Conservation (phyloP, 37 sponge, comb jelly and placozoan genomes). For the Lycopodina hypogea region DNA sequence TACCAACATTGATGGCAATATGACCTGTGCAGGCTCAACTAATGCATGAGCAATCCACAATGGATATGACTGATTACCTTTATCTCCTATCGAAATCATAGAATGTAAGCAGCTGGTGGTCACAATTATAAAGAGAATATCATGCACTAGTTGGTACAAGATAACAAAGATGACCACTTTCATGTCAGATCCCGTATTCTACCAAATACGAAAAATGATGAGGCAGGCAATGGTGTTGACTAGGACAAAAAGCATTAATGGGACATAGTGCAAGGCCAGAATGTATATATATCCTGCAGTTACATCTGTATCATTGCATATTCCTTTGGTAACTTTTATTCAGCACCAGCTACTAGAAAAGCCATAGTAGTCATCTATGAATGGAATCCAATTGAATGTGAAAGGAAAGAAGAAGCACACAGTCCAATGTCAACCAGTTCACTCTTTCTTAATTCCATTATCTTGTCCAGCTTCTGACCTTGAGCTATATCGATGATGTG, state of each 20-base stretch:
- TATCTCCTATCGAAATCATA: background rate
- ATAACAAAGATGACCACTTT: background rate
- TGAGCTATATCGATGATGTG: too few relatives aligned
- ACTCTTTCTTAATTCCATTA: background rate
- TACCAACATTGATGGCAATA: background rate
- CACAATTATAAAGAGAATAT: background rate
- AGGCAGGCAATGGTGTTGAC: background rate
- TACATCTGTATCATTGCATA: too few relatives aligned
- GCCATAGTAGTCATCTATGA: background rate
- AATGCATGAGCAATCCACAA: constrained; percentile 15
- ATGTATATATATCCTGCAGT: background rate
- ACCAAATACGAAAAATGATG: background rate
- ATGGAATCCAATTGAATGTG: background rate
- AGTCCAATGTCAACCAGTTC: background rate
- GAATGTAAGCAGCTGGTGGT: background rate
- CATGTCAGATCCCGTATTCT: background rate
- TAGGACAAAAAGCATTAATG: background rate
- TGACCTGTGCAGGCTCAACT: background rate
- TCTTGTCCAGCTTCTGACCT: background rate
- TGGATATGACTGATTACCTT: too few relatives aligned
- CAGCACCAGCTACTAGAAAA: background rate
- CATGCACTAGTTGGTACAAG: background rate
- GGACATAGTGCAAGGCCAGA: background rate
- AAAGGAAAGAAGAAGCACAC: background rate
- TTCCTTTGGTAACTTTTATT: background rate